Evolutionary conservation across 2,888 invertebrate species (phyloP).

Genomic region (Habrosyne pyritoides): DNA sequence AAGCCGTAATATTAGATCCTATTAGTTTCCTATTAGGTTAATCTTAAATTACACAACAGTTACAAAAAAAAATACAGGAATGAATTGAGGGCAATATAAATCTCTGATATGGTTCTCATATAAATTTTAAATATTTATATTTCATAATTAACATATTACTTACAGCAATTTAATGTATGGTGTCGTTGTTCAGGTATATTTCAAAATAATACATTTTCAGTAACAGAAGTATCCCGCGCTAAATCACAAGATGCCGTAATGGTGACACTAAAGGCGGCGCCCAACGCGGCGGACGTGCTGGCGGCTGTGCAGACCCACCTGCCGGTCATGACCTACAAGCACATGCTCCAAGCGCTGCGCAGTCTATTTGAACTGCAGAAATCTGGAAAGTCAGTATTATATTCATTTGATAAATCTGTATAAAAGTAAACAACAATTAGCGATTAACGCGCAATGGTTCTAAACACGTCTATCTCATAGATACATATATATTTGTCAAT

Average conservation of each 20-base stretch:
- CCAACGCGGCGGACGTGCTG: conserved; percentile 68
- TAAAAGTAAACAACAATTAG: too few relatives aligned
- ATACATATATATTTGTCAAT: conserved; percentile 5
- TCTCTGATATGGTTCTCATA: too few relatives aligned
- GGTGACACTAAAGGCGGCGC: conserved; percentile 70
- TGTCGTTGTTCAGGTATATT: too few relatives aligned
- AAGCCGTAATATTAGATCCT: conserved; percentile 43
- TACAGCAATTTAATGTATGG: too few relatives aligned
- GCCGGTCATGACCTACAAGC: conserved; percentile 74
- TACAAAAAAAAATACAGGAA: not conserved
- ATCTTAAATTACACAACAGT: not conserved
- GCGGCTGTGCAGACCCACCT: conserved; percentile 70
- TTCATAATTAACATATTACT: too few relatives aligned
- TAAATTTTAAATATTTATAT: too few relatives aligned
- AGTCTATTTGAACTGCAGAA: conserved; percentile 83
- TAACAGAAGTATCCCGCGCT: conserved; percentile 47
- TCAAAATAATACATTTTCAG: too few relatives aligned
- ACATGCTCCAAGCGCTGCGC: conserved; percentile 82
- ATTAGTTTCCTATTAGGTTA: too few relatives aligned
- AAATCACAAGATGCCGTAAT: conserved; percentile 71
- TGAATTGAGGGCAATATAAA: not conserved
- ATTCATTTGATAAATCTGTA: too few relatives aligned
- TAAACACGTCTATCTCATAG: too few relatives aligned
- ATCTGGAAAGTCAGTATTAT: conserved; percentile 64
- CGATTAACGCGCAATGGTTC: too few relatives aligned